phyloP scores from a whole-genome alignment of 2,113 vertebrate species.

The Myiopsitta monachus region DNA sequence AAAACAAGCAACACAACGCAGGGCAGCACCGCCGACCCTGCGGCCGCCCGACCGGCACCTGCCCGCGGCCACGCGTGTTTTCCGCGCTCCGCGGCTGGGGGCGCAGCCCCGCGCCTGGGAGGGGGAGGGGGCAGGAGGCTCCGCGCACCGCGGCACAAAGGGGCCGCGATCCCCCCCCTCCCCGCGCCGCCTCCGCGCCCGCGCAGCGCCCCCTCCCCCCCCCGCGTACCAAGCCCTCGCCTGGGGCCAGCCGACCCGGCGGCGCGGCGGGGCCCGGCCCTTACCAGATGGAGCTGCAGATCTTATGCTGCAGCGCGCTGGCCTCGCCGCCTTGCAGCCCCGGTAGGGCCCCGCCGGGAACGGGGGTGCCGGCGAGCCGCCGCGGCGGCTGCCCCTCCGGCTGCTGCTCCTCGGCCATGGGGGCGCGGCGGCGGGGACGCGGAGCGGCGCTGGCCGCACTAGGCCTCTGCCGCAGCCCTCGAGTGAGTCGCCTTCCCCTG shows the following conservation, averaged over 20 bases:
- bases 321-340: constrained; percentile 88
- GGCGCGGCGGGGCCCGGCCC: too few species aligned
- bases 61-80: neutral
- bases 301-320: constrained; percentile 88
- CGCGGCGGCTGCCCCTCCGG: constrained; percentile 77
- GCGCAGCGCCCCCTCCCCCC: too few species aligned
- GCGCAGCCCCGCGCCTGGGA: neutral
- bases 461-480: constrained; percentile 81
- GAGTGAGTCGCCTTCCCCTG: constrained; percentile 76
- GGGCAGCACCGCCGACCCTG: neutral
- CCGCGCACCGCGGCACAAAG: neutral
- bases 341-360: constrained; percentile 74
- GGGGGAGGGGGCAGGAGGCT: neutral
- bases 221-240: too few species aligned
- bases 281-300: constrained; percentile 89
- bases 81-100: neutral
- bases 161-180: neutral
- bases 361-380: constrained; percentile 43
- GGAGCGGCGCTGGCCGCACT: constrained; percentile 66
- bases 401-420: constrained; percentile 82
- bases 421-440: constrained; percentile 61
- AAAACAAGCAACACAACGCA: neutral
- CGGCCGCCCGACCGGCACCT: neutral
- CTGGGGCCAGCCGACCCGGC: too few species aligned
- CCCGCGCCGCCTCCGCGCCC: too few species aligned